Base-by-base conservation (phyloP, 2,888 invertebrate genomes). In the Vesta saturnalis region DNA sequence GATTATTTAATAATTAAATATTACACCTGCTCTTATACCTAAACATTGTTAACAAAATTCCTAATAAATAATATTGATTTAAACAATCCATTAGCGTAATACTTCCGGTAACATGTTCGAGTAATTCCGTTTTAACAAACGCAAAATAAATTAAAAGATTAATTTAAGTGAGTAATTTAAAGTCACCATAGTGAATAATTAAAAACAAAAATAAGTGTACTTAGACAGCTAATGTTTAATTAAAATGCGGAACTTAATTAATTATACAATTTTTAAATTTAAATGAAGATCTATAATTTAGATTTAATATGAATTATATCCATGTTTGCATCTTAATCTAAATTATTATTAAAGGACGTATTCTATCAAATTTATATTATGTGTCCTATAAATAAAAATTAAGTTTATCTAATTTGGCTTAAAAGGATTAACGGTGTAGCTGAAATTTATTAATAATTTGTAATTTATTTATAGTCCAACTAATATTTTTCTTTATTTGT, bases 241-340 rank as follows among this genome's bases (percentile, higher is more conserved):
- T 52, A 52, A 52, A 52, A 52, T 52, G 52, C 52, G n/a, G 19
- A 21, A 52, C 19, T 19, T 52, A 52, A 49, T 49, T 49, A 49
- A 49, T 49, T 49, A 49, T 49, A 49, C 49, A 49, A 49, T 5
- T 49, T 52, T 52, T 52, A 52, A 52, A 52, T 52, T 52, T 19
- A 52, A 52, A 52, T 19, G 52, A 19, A 52, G 52, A 18, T 52
- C n/a, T 18, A 49, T 52, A 52, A 52, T 19, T 52, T 52, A 52
- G 49, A 52, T 52, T 18, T 19, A 52, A 18, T 19, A 52, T 52
- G 19, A 52, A 52, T 52, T 52, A 52, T 52, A 49, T 18, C 8
- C 49, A 18, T 3, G 8, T 39, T 21, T 18, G 19, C 19, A 19
- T 18, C 18, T 5, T 52, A 52, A 52, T 52, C 52, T 52, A 52